Conservation (phyloP, 2,797 vertebrate genomes). For the Hemitrygon akajei region DNA sequence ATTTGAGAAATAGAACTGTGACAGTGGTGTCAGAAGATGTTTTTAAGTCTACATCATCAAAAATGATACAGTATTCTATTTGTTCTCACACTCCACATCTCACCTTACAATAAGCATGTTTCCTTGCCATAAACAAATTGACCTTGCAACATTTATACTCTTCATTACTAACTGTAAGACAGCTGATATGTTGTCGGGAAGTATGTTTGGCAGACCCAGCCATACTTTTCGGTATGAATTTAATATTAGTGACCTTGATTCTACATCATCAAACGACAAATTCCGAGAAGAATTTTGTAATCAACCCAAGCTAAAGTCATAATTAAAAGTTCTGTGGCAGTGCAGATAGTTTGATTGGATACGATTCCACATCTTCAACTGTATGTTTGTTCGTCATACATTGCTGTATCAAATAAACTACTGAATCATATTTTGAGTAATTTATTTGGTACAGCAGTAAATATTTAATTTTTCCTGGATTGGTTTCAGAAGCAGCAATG, state of each 20-base stretch:
- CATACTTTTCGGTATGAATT: not conserved
- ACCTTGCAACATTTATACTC: not conserved
- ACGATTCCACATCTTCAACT: not conserved
- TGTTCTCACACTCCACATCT: not conserved
- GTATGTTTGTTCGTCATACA: not conserved
- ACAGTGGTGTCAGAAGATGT: not conserved
- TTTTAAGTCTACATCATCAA: not conserved
- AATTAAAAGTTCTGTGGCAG: not conserved
- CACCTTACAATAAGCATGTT: not conserved
- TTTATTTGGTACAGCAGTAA: too few relatives aligned
- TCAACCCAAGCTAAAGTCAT: not conserved
- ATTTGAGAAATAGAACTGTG: not conserved
- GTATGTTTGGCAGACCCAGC: not conserved
- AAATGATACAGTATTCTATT: conserved; percentile 4
- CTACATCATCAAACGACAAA: not conserved
- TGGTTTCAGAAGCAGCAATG: too few relatives aligned
- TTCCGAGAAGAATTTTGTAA: not conserved
- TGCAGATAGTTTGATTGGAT: not conserved
- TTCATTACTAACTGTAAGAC: not conserved
- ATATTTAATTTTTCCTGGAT: too few relatives aligned
- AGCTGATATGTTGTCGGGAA: not conserved
- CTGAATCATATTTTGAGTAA: too few relatives aligned
- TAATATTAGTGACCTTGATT: not conserved
- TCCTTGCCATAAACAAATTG: not conserved
- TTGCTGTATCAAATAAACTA: not conserved